Evolutionary conservation across 1,140 invertebrate genomes (phyloP).

Genomic region (Acromyrmex charruanus): DNA sequence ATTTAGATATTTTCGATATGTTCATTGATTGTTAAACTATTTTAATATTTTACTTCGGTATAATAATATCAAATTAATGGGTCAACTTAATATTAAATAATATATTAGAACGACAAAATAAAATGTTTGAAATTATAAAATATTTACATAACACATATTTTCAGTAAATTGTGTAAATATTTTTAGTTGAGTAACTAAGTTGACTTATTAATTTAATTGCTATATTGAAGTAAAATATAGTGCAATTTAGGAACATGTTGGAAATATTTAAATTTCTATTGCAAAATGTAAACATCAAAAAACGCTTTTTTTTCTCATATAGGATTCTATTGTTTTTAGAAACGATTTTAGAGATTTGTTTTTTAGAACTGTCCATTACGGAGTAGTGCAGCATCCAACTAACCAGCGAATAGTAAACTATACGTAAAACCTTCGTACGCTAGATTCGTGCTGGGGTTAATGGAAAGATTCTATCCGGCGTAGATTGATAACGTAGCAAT

Average conservation of each 20-base stretch:
- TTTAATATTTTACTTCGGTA: no score
- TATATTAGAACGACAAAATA: neutral
- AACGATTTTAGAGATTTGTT: neutral
- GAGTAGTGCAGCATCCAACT: neutral
- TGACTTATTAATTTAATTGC: neutral
- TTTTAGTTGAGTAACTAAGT: neutral
- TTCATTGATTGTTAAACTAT: no score
- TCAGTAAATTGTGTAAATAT: neutral
- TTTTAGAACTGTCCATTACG: conserved; percentile 12
- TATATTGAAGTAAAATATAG: neutral
- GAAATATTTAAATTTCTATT: neutral
- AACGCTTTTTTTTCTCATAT: neutral
- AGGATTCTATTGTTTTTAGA: conserved; percentile 16
- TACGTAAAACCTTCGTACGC: neutral
- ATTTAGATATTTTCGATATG: no score
- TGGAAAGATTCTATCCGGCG: conserved; percentile 10
- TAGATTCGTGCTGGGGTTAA: conserved; percentile 4
- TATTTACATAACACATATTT: neutral
- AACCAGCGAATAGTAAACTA: neutral
- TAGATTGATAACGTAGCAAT: conserved; percentile 3
- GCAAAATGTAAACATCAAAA: neutral
- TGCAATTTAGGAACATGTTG: neutral
- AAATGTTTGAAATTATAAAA: neutral
- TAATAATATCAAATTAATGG: no score
- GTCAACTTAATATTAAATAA: neutral